Conservation (phyloP, 2,888 invertebrate species). For the Branchellion lobata region DNA sequence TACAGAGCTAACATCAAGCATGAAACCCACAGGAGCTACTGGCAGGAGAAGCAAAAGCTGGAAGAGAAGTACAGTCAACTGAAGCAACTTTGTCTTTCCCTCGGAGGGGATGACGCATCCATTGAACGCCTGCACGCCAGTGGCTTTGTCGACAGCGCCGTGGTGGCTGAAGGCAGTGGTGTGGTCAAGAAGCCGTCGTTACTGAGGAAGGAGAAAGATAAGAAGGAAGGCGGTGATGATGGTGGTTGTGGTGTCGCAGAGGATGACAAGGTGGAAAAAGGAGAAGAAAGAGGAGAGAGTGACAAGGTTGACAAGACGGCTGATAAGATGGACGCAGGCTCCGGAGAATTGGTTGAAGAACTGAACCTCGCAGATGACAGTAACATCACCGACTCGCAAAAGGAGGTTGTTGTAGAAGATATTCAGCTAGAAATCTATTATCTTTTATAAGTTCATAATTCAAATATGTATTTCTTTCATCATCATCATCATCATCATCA, state of each 20-base stretch:
- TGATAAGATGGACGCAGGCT: neutral
- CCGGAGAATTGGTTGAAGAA: no score
- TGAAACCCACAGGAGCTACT: neutral
- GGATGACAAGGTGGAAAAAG: no score
- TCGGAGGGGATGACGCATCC: neutral
- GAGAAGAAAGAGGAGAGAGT: neutral
- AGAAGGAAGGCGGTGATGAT: no score
- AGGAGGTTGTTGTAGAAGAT: conserved; percentile 56
- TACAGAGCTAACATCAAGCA: neutral
- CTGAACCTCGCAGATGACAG: conserved; percentile 58
- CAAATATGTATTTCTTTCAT: no score
- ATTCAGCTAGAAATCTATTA: no score
- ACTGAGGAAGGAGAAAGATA: no score
- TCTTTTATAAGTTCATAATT: no score
- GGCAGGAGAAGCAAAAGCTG: neutral
- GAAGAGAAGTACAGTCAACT: no score
- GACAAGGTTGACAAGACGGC: neutral
- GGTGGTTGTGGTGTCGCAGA: no score
- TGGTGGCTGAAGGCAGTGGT: neutral
- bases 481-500: no score
- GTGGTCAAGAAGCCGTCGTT: no score
- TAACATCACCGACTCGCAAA: conserved; percentile 61
- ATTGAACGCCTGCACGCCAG: neutral
- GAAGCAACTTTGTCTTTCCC: no score
- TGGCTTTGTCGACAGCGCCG: neutral